These are phyloP conservation scores for Poecile atricapillus DNA, from an alignment of 2,113 vertebrate species.

Conservation along the genomic window DNA sequence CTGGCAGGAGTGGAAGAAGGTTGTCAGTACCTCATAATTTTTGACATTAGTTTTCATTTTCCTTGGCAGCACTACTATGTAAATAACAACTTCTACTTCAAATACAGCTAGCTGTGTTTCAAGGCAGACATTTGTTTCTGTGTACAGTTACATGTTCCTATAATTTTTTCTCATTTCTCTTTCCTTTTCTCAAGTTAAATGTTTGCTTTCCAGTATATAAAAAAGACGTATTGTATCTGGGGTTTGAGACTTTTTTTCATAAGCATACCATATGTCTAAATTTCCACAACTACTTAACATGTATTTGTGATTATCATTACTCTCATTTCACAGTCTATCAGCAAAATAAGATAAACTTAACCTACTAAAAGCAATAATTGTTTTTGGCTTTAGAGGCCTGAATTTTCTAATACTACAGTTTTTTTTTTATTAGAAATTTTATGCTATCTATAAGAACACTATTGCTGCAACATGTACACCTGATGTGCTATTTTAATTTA, in stretches of 20 bases:
- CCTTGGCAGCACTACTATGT: not conserved
- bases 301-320: not conserved
- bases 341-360: not conserved
- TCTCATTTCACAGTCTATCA: not conserved
- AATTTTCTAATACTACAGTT: not conserved
- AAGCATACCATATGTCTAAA: not conserved
- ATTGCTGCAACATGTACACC: not conserved
- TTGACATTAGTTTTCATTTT: not conserved
- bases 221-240: not conserved
- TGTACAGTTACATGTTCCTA: not conserved
- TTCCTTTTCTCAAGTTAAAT: not conserved
- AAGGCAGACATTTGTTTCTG: not conserved
- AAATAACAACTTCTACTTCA: not conserved
- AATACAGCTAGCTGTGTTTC: not conserved
- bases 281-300: not conserved
- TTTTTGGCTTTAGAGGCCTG: not conserved
- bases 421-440: not conserved
- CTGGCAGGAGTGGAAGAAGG: not conserved
- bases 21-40: not conserved
- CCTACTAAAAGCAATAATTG: not conserved
- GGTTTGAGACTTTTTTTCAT: not conserved
- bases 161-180: not conserved
- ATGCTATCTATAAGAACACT: not conserved
- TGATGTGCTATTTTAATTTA: not conserved
- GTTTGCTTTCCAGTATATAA: not conserved